These are phyloP conservation scores for Entomobrya proxima DNA, from an alignment of 2,888 invertebrate genomes.

Conservation along the genomic window DNA sequence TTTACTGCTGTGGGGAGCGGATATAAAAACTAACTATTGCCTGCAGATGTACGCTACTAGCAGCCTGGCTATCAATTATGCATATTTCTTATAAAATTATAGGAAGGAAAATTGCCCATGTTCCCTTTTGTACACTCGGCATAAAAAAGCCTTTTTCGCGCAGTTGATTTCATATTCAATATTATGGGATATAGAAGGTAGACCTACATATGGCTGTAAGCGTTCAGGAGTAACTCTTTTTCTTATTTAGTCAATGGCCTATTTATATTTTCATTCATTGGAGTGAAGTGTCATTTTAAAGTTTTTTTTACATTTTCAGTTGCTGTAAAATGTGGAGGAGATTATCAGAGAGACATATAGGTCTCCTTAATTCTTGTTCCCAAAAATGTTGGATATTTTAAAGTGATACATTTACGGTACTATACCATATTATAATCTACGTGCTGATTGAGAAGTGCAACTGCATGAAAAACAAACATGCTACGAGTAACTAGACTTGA, in stretches of 20 bases:
- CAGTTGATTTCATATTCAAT: neutral
- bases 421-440: neutral
- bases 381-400: neutral
- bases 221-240: neutral
- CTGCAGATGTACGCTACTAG: neutral
- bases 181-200: neutral
- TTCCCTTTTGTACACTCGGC: neutral
- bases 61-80: conserved; percentile 3
- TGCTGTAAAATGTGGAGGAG: neutral
- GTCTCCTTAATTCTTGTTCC: neutral
- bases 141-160: neutral
- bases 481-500: conserved; percentile 3
- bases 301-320: neutral
- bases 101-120: neutral
- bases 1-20: conserved; percentile 2
- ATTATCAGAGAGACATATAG: neutral
- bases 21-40: neutral
- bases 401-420: neutral
- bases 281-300: neutral
- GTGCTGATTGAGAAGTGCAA: conserved; percentile 1
- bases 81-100: conserved; percentile 25
- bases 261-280: neutral
- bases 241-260: neutral
- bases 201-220: conserved; percentile 6
- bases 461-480: conserved; percentile 13